Evolutionary conservation across 2,888 invertebrate genomes (phyloP), one percentile per base, ranked within the genome.

Genomic region (Hypena proboscidalis): DNA sequence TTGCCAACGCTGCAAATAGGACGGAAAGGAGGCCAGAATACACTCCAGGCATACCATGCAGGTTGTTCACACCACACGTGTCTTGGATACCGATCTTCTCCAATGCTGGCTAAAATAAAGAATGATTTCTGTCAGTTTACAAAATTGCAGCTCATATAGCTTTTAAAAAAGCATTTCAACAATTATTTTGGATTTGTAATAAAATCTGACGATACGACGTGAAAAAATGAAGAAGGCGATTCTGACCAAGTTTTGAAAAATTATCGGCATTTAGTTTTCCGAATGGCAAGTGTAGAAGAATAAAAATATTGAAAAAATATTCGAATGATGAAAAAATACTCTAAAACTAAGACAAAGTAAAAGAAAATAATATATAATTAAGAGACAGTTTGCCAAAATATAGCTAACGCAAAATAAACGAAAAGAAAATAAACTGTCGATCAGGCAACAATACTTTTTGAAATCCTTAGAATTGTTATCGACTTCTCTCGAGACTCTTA

Each of bases 21-120:
- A 94, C 94, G 0, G 97, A 95, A 21, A 95, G 92, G 37, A 98
- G 74, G 15, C 95, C 98, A 0, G 97, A 97, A 31, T 97, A 84
- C 1, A 99, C 81, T 1, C 97, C 98, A 0, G 99, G 99, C 95
- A 98, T 96, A 0, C 98, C 99, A 77, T 99, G 99, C 8, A 99
- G 93, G 87, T 99, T 99, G 87, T 99, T 95, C 1, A 99, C 98
- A 3, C 99, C 99, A 74, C 98, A 99, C 0, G 97, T 97, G 80
- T 98, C 97, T 67, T 94, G 93, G 22, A 97, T 77, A 19, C 93
- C 92, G 0, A 94, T 56, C 22, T 91, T 91, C 14, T 91, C 85
- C 13, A 96, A 81, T 26, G 85, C 69, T 0, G 95, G 95, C 95
- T 95, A 84, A 9, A 74, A 74, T 41, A 25, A 31, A 31, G 35